Evolutionary conservation across 2,888 invertebrate genomes (phyloP), one percentile per base, ranked within the genome.

Genomic region (Macrophya alboannulata): DNA sequence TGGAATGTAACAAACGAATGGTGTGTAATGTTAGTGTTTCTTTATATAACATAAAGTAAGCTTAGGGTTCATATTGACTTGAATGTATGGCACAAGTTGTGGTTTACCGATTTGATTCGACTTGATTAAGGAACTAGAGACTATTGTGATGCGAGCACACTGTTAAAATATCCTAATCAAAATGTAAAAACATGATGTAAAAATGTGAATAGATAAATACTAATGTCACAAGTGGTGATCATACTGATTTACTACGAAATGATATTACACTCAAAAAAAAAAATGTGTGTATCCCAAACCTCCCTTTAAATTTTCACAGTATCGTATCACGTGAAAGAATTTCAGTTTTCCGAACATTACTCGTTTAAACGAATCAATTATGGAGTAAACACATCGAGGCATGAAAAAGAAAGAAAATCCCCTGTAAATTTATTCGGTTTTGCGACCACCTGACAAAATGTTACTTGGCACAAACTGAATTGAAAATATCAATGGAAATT

Each of bases 101-200:
- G 68, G 25, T 68, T 65, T 83, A 68, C 40, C 40, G 9, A 83
- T 83, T 83, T 71, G 48, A 68, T 83, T 48, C 48, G 45, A 83
- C n/a, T 15, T 83, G 68, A 31, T 68, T 68, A 21, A 71, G 21
- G 65, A 51, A 59, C 5, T 62, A 43, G 21, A 81, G 12, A 77
- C 62, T 62, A 45, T 62, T 62, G 45, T 45, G 43, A 62, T 40
- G 17, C 43, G 31, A 77, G 77, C 51, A 51, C 31, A 37, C 62
- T 65, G 62, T 81, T 40, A 21, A 62, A 45, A 81, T 81, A 81
- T 81, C 40, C 65, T 65, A 83, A 83, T 83, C 68, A 83, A 83
- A 83, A 68, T 83, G 83, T 83, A 71, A 83, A 83, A 83, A 83
- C 31, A 83, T 51, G 21, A 62, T 81, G 83, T 83, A 83, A 83